Base-by-base conservation (phyloP, 2,113 vertebrate genomes). In the Notothenia rossii region DNA sequence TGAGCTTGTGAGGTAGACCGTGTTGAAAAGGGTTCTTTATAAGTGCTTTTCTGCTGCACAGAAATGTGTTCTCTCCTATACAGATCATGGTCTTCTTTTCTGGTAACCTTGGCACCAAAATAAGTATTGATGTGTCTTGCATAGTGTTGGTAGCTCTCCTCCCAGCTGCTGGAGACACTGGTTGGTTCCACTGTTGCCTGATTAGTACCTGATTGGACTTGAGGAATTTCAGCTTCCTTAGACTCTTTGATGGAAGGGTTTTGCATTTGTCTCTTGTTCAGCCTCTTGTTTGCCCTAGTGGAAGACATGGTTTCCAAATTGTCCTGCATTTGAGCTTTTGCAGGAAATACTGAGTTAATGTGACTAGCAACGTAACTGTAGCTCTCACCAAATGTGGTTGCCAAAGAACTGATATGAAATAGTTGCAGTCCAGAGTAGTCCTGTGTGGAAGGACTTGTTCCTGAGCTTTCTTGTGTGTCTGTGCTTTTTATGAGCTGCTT, bases 121-220 rank as follows among this genome's bases (percentile, higher is more conserved):
- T 94, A 95, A 67, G 53, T 89, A 72, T 95, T 95, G 43, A 95
- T 89, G 68, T 93, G 93, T 58, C 55, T 73, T n/a, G 93, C 84
- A 80, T 94, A 91, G 12, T 92, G 84, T 50, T 48, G 82, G 76
- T 93, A 94, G 54, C 87, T 73, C 15, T 94, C 93, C 18, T 94
- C 91, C 89, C 85, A 86, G 25, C 62, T 87, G 25, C 60, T 81
- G 56, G 68, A 58, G 46, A 25, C 17, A 7, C 72, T 63, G 1
- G 62, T 12, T 8, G 58, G 15, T 72, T 84, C 50, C 40, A 63
- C 48, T 10, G 46, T 40, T 73, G 43, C 36, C 76, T 58, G 58
- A 54, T 59, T 43, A n/a, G n/a, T 11, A 36, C 33, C 46, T 0
- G 33, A 20, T 56, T 88, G 78, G 8, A 48, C 40, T 53, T 67